These are phyloP conservation scores for Augochlora pura DNA, from an alignment of 1,140 invertebrate genomes.

Conservation along the genomic window DNA sequence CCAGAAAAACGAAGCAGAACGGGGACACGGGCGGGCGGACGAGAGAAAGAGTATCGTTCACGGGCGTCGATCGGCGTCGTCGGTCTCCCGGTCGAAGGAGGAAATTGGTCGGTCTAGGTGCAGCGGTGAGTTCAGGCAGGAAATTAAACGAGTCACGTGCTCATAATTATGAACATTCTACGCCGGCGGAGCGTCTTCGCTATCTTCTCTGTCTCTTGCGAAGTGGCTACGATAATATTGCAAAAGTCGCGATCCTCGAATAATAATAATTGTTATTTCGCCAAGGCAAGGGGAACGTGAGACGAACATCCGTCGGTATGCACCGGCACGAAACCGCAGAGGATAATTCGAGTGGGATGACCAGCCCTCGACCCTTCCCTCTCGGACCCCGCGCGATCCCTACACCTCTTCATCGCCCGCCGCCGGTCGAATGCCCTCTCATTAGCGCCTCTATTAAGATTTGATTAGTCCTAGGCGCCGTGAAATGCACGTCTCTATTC, in stretches of 20 bases:
- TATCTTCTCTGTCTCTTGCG: not conserved
- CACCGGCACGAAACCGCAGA: constrained; percentile 70
- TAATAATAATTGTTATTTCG: constrained; percentile 73
- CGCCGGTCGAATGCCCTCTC: constrained; percentile 71
- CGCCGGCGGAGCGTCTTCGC: constrained; percentile 12
- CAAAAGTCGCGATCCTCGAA: constrained; percentile 54
- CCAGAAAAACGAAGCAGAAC: not conserved
- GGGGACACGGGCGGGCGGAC: not conserved
- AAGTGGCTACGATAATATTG: constrained; percentile 60
- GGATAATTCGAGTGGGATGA: constrained; percentile 66
- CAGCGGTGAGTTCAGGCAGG: constrained; percentile 65
- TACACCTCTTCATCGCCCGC: constrained; percentile 32
- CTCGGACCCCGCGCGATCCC: constrained; percentile 42
- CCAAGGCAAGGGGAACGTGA: constrained; percentile 64
- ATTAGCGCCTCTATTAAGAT: constrained; percentile 78
- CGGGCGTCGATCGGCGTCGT: constrained; percentile 40
- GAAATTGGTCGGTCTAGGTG: constrained; percentile 68
- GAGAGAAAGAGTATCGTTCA: constrained; percentile 35
- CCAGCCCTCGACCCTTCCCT: constrained; percentile 34
- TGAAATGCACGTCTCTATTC: constrained; percentile 70
- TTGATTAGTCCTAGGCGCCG: constrained; percentile 73
- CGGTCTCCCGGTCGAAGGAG: constrained; percentile 46
- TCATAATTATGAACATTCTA: constrained; percentile 74
- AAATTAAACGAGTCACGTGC: constrained; percentile 77
- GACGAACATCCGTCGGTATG: constrained; percentile 70